Evolutionary conservation across 2,888 invertebrate species (phyloP).

Genomic region (Drosophila kanekoi): DNA sequence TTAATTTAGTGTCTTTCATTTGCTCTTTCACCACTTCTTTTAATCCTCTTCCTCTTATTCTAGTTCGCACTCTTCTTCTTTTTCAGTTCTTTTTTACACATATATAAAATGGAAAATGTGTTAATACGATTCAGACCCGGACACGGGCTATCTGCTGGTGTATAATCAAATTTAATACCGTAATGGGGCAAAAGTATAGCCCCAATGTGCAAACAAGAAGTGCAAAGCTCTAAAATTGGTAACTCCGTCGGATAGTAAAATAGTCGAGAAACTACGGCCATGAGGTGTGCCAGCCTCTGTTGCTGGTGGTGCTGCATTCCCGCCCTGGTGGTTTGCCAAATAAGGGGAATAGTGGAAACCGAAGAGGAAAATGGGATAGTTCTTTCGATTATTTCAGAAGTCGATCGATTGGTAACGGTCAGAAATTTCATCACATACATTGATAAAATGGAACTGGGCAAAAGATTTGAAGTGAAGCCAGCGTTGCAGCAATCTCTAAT

Average conservation of each 20-base stretch:
- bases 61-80: too few species aligned
- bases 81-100: too few species aligned
- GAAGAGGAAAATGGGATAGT: constrained; percentile 3
- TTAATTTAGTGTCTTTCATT: too few species aligned
- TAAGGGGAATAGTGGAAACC: constrained; percentile 1
- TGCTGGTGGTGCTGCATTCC: constrained; percentile 8
- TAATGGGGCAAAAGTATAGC: not conserved
- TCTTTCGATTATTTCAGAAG: not conserved
- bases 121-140: not conserved
- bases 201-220: constrained; percentile 6
- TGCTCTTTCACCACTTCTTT: too few species aligned
- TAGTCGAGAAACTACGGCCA: not conserved
- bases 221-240: not conserved
- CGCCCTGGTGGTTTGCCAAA: not conserved
- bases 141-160: not conserved
- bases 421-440: constrained; percentile 5
- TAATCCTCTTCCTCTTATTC: too few species aligned
- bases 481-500: constrained; percentile 10
- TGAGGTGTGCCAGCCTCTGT: constrained; percentile 9
- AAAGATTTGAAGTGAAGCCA: not conserved
- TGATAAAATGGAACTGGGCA: not conserved
- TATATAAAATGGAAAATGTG: too few species aligned
- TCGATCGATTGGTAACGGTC: not conserved
- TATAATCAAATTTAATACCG: constrained; percentile 1
- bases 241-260: not conserved